Evolutionary conservation across 1,140 invertebrate species (phyloP).

Genomic region (Temnothorax longispinosus): DNA sequence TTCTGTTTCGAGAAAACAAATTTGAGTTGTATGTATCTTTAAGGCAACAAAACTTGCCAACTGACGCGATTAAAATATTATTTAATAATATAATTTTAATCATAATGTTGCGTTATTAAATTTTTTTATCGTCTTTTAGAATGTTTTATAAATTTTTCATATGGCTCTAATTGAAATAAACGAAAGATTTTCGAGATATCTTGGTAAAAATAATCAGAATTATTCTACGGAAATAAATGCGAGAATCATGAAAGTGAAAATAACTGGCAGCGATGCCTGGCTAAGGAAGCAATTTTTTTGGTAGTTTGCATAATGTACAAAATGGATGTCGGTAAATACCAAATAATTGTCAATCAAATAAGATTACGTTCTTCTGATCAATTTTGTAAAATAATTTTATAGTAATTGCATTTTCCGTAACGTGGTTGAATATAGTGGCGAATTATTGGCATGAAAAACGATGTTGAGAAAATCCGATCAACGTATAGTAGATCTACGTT

Average conservation of each 20-base stretch:
- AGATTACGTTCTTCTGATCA: background rate
- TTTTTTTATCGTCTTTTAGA: background rate
- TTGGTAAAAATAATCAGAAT: background rate
- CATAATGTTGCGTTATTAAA: background rate
- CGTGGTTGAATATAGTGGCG: background rate
- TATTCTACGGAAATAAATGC: background rate
- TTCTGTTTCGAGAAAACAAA: background rate
- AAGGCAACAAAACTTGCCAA: background rate
- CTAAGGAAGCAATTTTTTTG: background rate
- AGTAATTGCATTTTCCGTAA: background rate
- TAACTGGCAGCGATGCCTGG: background rate
- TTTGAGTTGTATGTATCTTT: background rate
- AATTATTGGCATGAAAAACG: conserved; percentile 13
- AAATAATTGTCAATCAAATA: background rate
- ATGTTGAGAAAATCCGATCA: conserved; percentile 2
- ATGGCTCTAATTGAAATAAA: background rate
- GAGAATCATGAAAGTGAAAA: background rate
- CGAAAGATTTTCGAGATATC: background rate
- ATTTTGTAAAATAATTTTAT: background rate
- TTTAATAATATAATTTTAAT: background rate
- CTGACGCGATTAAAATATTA: background rate
- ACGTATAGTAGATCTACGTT: background rate
- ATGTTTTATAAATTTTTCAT: background rate
- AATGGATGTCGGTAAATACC: background rate
- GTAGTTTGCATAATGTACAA: background rate